Evolutionary conservation across 2,113 vertebrate genomes (phyloP), one percentile per base, ranked within the genome.

Genomic region (Hippocampus mohnikei): DNA sequence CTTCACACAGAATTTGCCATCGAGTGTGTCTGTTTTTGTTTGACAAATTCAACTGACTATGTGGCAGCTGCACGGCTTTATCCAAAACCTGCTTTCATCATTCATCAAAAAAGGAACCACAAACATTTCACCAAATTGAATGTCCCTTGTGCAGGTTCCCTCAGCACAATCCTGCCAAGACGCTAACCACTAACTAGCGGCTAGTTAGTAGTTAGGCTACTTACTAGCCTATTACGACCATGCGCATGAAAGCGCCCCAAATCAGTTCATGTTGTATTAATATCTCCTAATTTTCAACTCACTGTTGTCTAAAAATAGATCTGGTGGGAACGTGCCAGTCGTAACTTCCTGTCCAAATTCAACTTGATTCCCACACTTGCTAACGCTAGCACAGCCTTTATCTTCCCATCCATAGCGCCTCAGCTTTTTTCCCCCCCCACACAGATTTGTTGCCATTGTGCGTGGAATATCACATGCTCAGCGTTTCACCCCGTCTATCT

Each of bases 391-490:
- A 27, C 6, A 8, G 15, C 5, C 48, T 71, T n/a, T n/a, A 55
- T 55, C n/a, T 55, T 55, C 52, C 52, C 52, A 23, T n/a, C 21
- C 52, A 55, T 21, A 55, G 21, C 8, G n/a, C 21, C 52, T 23
- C 3, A 11, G 37, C 50, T 42, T 71, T 67, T 69, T 77, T 74
- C 59, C 60, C 55, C 59, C 60, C 55, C 40, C 27, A 55, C 69
- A 68, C 64, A 8, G 48, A 50, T 18, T 20, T 50, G 48, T 50
- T 21, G 48, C 69, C 70, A 83, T 87, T 87, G 1, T 23, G 85
- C 76, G 83, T 84, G 67, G 78, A 69, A 40, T 66, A 85, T 85
- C 87, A 90, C 84, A 84, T 86, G 83, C 74, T 88, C 25, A 23
- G 21, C n/a, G 58, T 29, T 66, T 65, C 74, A 50, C 27, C 71